Conservation (phyloP, 2,797 vertebrate genomes). For the Melanotaenia trifasciata region DNA sequence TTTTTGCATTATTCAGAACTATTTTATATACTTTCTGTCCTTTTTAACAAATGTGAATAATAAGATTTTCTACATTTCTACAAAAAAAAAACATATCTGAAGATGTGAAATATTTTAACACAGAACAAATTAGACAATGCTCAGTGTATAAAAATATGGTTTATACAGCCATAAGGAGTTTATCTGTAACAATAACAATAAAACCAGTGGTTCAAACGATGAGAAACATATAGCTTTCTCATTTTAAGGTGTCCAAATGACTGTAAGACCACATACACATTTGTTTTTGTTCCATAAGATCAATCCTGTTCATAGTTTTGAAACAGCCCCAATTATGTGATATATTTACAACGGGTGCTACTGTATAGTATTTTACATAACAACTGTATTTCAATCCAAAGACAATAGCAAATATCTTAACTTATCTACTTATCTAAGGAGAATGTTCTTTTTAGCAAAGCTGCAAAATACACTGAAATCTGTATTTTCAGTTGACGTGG, state of each 20-base stretch:
- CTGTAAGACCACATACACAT: constrained; percentile 1
- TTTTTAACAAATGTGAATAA: not conserved
- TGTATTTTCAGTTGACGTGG: not conserved
- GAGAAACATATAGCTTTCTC: not conserved
- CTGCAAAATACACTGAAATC: not conserved
- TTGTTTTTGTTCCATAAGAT: constrained; percentile 7
- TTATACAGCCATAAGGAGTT: too few species aligned
- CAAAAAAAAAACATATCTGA: not conserved
- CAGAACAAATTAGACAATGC: not conserved
- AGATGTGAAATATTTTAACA: not conserved
- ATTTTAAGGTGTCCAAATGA: not conserved
- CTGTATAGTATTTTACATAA: not conserved
- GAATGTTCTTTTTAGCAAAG: not conserved
- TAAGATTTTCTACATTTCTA: not conserved
- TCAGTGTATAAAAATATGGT: too few species aligned
- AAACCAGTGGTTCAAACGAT: constrained; percentile 5
- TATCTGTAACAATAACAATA: too few species aligned
- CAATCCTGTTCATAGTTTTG: not conserved
- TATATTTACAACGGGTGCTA: not conserved
- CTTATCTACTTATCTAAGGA: not conserved
- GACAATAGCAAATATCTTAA: not conserved
- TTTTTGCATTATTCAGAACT: not conserved
- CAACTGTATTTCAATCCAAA: not conserved
- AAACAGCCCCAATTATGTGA: not conserved
- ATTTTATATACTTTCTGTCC: not conserved